phyloP scores from a whole-genome alignment of 2,113 vertebrate species.

The Mormyrus lacerda region DNA sequence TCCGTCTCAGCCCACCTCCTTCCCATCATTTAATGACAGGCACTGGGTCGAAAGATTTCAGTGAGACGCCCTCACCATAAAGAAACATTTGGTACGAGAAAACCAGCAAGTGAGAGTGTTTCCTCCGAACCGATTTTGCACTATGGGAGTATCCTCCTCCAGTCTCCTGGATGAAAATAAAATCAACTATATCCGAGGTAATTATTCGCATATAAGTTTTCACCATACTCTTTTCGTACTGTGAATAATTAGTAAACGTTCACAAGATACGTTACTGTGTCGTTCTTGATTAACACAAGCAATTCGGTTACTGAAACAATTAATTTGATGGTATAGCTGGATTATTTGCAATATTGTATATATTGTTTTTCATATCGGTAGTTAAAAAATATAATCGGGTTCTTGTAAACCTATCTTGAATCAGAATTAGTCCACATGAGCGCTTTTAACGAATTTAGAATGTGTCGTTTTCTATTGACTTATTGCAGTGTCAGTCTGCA shows the following conservation, averaged over 20 bases:
- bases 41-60: background rate
- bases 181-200: conserved; percentile 77
- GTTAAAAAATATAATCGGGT: background rate
- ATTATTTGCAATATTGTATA: background rate
- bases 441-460: background rate
- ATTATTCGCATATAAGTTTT: background rate
- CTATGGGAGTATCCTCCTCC: conserved; percentile 76
- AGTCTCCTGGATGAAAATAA: conserved; percentile 75
- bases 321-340: background rate
- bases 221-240: background rate
- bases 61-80: background rate
- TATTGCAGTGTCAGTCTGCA: background rate
- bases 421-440: background rate
- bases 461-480: background rate
- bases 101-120: conserved; percentile 35
- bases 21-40: conserved; percentile 22
- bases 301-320: background rate
- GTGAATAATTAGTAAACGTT: background rate
- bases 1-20: background rate
- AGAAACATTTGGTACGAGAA: conserved; percentile 36
- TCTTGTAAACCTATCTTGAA: background rate
- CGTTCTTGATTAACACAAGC: background rate
- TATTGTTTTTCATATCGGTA: background rate
- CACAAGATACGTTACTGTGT: background rate
- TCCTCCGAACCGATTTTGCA: conserved; percentile 18